A percentile compares a stretch with the other conserved stretches of the same genome.
Conservation (phyloP, 2,797 vertebrate genomes). For the Sciurus carolinensis region DNA sequence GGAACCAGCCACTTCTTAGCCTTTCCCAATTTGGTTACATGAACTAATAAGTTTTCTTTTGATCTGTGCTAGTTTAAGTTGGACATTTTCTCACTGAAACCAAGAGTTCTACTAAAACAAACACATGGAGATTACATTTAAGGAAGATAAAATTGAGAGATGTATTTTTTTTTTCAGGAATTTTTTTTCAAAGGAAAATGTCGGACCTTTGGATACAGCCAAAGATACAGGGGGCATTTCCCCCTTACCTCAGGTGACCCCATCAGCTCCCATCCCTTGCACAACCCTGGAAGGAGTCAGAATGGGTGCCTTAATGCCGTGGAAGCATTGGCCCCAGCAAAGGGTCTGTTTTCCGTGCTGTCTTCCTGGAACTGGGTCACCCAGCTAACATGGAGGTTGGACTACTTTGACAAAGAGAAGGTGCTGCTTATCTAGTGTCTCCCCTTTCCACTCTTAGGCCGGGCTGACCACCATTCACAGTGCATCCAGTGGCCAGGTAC, state of each 20-base stretch:
- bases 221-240: neutral
- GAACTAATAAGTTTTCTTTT: neutral
- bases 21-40: neutral
- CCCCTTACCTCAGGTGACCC: neutral
- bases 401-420: neutral
- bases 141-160: slow-evolving; percentile 16
- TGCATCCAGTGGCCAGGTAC: neutral
- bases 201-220: neutral
- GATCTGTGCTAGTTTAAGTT: neutral
- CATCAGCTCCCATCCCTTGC: neutral
- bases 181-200: neutral
- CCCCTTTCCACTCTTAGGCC: neutral
- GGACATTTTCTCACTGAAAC: neutral
- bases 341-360: neutral
- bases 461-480: neutral
- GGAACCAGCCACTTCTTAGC: neutral
- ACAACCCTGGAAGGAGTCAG: neutral
- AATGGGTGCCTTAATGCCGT: fast-evolving
- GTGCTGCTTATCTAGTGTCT: neutral
- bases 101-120: slow-evolving; percentile 21
- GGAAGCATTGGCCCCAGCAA: fast-evolving
- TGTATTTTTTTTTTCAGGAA: neutral
- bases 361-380: neutral
- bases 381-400: neutral
- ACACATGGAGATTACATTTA: neutral